Conservation (phyloP, 2,888 invertebrate genomes). For the Caenorhabditis imperialis region DNA sequence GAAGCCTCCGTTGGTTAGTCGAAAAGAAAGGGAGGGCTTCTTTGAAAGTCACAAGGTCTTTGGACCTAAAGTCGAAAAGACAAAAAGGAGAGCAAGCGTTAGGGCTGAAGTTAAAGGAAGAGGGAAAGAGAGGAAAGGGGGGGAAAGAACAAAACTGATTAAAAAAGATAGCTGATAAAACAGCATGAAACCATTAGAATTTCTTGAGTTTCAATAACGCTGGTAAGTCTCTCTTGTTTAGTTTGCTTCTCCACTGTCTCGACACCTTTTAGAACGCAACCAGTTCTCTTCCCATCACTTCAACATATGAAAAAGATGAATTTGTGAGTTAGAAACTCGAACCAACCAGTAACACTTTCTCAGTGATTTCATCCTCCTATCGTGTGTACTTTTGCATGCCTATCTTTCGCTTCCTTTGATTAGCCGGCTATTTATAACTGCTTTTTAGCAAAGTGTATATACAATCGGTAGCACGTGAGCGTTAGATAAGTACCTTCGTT, state of each 20-base stretch:
- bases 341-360: background rate
- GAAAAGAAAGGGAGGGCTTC: constrained; percentile 6
- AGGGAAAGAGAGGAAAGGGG: background rate
- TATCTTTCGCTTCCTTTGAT: constrained; percentile 27
- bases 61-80: no score
- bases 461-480: constrained; percentile 29
- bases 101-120: no score
- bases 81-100: background rate
- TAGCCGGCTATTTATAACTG: constrained; percentile 17
- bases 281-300: constrained; percentile 49
- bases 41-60: constrained; percentile 26
- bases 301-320: constrained; percentile 57
- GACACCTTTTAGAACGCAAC: constrained; percentile 50
- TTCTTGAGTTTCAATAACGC: constrained; percentile 1
- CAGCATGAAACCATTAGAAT: constrained; percentile 2
- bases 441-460: background rate
- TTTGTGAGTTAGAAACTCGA: constrained; percentile 50
- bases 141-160: background rate
- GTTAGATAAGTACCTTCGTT: constrained; percentile 49
- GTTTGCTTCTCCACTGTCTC: constrained; percentile 32
- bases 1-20: constrained; percentile 67
- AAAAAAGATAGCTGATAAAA: background rate
- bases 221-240: constrained; percentile 37
- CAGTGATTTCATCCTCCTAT: constrained; percentile 37
- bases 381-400: constrained; percentile 48